Base-by-base conservation (phyloP, 2,113 vertebrate genomes). In the Pseudonaja textilis region DNA sequence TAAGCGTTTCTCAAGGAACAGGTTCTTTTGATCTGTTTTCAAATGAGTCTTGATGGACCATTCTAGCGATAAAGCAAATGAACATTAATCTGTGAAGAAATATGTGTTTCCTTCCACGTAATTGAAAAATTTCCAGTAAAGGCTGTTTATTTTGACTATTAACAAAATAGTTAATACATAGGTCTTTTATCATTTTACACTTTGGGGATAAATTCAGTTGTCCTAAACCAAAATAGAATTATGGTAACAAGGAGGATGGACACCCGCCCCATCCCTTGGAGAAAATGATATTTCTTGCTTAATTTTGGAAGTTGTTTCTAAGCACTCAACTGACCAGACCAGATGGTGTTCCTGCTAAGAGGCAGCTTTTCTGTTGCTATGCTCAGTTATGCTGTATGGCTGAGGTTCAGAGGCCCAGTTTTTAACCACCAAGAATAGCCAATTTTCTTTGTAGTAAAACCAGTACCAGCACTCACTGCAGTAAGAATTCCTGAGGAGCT, bases 21-120 rank as follows among this genome's bases (percentile, higher is more conserved):
- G 88, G 29, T 10, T 2, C 0, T 2, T 20, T 5, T 20, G 92
- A 93, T 25, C 54, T 2, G 56, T 91, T 93, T 89, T 89, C 89
- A 3, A 6, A 1, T 0, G 45, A 26, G 26, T 10, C 0, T 0
- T 4, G 0, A 20, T 50, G 39, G 88, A 74, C n/a, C 1, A 0
- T 16, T 92, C 59, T 94, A 0, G 85, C 91, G 90, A 11, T n/a
- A 52, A 47, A 5, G 29, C 26, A 25, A 91, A 14, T 55, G 18
- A 59, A 69, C 20, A 10, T 54, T 20, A 87, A 54, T 18, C 12
- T 87, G 57, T 90, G n/a, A 45, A 89, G 91, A 92, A 0, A 81
- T 34, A 42, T 1, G 42, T 14, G 34, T 9, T 81, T 42, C 23
- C 16, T 86, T 57, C 25, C 57, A 47, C 5, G 69, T 93, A 92